Conservation (phyloP, 2,113 vertebrate genomes). For the Nothoprocta perdicaria region DNA sequence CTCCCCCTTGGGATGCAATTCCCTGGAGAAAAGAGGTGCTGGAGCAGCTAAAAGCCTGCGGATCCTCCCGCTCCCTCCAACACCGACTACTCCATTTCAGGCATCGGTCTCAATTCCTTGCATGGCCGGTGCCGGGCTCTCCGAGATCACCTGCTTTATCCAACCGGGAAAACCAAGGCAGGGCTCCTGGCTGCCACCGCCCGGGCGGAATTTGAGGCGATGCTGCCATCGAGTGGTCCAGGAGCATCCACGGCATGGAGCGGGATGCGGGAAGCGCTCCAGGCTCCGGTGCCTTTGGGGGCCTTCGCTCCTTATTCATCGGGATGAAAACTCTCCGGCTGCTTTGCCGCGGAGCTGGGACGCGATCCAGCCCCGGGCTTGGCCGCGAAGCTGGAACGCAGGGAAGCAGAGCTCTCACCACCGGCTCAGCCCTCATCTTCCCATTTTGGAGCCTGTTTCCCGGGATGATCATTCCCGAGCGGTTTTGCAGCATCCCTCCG, state of each 20-base stretch:
- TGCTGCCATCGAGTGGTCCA: constrained; percentile 43
- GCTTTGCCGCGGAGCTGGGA: no score
- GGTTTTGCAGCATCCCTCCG: not conserved
- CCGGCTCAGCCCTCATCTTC: not conserved
- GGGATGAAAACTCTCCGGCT: rapidly evolving
- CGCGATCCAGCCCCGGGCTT: rapidly evolving
- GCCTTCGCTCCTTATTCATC: not conserved
- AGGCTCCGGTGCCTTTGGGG: not conserved
- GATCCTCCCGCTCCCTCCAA: not conserved
- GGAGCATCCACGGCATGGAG: not conserved
- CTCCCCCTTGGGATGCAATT: not conserved
- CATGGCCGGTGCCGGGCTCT: no score
- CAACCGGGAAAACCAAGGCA: not conserved
- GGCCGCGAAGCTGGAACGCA: not conserved
- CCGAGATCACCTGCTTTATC: not conserved
- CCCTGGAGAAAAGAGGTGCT: rapidly evolving
- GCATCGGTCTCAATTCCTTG: not conserved
- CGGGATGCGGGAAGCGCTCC: not conserved
- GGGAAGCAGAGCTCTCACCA: not conserved
- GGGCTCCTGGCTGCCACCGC: not conserved
- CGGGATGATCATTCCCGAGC: rapidly evolving
- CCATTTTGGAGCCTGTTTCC: rapidly evolving
- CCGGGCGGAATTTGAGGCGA: not conserved
- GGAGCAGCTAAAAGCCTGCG: rapidly evolving
- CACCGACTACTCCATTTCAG: not conserved